A percentile compares a stretch with the other conserved stretches of the same genome.
Evolutionary conservation across 2,113 vertebrate species (phyloP).

Genomic region (Labeo rohita): DNA sequence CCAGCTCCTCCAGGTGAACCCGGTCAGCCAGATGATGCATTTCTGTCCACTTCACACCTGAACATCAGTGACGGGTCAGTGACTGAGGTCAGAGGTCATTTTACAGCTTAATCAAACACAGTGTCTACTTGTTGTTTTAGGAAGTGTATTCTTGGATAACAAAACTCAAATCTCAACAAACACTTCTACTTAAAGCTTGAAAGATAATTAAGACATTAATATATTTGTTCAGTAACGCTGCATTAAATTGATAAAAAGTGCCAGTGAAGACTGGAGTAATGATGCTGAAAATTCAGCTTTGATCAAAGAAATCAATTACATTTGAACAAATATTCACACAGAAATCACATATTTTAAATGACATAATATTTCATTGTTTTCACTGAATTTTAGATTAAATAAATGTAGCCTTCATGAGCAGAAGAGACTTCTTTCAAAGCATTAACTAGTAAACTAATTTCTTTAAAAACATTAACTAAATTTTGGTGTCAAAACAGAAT

Average conservation of each 20-base stretch:
- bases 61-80: neutral
- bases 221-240: no score
- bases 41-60: constrained; percentile 91
- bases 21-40: constrained; percentile 93
- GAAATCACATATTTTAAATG: neutral
- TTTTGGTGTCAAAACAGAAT: no score
- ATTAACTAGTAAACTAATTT: no score
- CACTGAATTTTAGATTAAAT: no score
- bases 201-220: no score
- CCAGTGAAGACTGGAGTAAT: no score
- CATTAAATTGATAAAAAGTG: no score
- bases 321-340: neutral
- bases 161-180: neutral
- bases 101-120: neutral
- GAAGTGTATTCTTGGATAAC: neutral
- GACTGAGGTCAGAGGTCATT: neutral
- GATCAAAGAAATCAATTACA: neutral
- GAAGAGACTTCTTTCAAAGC: no score
- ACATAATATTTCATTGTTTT: no score
- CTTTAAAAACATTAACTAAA: no score
- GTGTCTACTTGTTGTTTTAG: neutral
- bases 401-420: no score
- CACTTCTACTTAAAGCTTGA: neutral
- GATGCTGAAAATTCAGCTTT: neutral
- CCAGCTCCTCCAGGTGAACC: constrained; percentile 91